phyloP scores from a whole-genome alignment of 2,888 invertebrate species.

The Drosophila hamatofila region DNA sequence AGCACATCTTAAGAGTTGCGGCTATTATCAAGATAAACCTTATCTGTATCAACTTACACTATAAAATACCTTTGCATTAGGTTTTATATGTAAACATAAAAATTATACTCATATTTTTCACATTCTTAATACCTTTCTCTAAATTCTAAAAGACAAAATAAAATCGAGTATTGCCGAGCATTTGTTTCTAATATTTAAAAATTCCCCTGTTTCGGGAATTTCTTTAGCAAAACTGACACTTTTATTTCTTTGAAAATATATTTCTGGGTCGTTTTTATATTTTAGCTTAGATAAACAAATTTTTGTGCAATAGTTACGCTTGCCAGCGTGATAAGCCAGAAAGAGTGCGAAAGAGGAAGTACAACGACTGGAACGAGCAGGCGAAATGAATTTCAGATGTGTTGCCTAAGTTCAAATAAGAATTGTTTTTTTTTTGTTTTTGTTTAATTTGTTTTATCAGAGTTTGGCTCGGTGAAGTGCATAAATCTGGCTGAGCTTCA shows the following conservation, averaged over 20 bases:
- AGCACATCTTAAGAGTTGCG: no score
- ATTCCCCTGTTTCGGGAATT: background rate
- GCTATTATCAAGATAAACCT: no score
- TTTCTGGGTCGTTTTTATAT: background rate
- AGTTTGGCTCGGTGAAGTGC: constrained; percentile 25
- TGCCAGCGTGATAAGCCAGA: constrained; percentile 3
- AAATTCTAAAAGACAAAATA: no score
- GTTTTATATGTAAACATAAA: no score
- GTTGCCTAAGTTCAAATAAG: background rate
- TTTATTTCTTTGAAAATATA: background rate
- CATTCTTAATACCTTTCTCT: no score
- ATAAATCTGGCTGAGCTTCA: constrained; percentile 57
- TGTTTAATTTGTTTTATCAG: constrained; percentile 25
- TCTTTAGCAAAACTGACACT: background rate
- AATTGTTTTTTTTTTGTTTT: background rate
- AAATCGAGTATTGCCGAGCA: no score
- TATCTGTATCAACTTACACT: no score
- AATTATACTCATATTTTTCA: no score
- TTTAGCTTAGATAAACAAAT: constrained; percentile 20
- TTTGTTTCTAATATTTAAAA: no score
- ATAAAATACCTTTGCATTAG: no score
- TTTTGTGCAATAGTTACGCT: constrained; percentile 9
- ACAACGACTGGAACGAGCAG: background rate
- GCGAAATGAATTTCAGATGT: background rate
- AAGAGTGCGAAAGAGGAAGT: background rate